Evolutionary conservation across 2,113 vertebrate species (phyloP).

Genomic region (Poecilia latipinna): DNA sequence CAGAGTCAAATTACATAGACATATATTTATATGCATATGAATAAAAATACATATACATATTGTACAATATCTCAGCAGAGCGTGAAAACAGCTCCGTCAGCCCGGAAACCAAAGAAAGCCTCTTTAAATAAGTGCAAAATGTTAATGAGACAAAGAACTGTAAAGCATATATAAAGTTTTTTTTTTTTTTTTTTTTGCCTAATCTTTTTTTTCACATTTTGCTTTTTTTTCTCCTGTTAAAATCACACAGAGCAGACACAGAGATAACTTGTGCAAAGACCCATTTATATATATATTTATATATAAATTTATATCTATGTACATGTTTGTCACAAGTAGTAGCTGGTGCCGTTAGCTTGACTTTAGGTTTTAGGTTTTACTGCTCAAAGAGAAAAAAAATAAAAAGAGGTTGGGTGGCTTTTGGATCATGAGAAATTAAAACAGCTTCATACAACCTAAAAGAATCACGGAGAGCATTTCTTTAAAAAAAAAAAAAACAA

Average conservation of each 20-base stretch:
- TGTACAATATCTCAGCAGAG: constrained; percentile 81
- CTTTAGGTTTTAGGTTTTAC: constrained; percentile 56
- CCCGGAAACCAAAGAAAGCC: constrained; percentile 77
- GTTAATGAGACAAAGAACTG: constrained; percentile 83
- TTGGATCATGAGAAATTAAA: constrained; percentile 48
- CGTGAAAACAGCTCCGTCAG: constrained; percentile 76
- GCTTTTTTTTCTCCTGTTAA: constrained; percentile 71
- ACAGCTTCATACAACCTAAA: constrained; percentile 56
- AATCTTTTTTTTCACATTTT: constrained; percentile 59
- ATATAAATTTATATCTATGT: constrained; percentile 79
- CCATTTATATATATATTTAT: constrained; percentile 80
- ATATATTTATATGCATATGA: constrained; percentile 87
- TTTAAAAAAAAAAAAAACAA: too few species aligned
- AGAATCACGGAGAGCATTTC: constrained; percentile 2
- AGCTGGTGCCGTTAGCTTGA: constrained; percentile 74
- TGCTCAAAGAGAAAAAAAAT: constrained; percentile 59
- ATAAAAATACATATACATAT: constrained; percentile 86
- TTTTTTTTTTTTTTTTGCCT: constrained; percentile 34
- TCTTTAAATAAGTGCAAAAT: constrained; percentile 88
- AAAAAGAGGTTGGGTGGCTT: constrained; percentile 12
- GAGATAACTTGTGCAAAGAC: constrained; percentile 83
- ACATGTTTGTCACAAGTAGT: constrained; percentile 68
- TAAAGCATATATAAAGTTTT: constrained; percentile 80
- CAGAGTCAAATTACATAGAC: constrained; percentile 79
- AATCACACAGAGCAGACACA: constrained; percentile 79